Percentiles rank a stretch among this genome's conserved stretches.
These are phyloP conservation scores for Adelges cooleyi DNA, from an alignment of 1,140 invertebrate species.

Conservation along the genomic window DNA sequence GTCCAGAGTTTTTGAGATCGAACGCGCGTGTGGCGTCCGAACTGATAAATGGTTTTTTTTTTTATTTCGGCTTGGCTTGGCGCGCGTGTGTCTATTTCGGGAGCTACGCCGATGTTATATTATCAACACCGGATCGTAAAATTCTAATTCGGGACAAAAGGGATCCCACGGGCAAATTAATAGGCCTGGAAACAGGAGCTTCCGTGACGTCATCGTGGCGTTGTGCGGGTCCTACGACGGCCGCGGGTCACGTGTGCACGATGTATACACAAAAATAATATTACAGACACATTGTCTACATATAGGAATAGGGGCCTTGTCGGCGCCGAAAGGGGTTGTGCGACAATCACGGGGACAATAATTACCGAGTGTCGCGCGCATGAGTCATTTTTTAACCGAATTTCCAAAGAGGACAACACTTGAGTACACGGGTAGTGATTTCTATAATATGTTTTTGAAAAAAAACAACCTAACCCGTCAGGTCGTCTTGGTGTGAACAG, in stretches of 20 bases:
- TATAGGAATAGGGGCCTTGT: not conserved
- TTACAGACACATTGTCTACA: not conserved
- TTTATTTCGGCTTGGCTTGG: constrained; percentile 1
- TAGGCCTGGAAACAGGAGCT: not conserved
- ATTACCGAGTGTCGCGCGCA: not conserved
- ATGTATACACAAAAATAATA: not conserved
- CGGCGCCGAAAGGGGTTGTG: not conserved
- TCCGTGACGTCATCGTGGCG: constrained; percentile 17
- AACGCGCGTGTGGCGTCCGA: not conserved
- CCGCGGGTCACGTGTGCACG: constrained; percentile 4
- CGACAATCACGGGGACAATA: constrained; percentile 19
- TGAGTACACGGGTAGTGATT: too few relatives aligned
- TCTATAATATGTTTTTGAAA: too few relatives aligned
- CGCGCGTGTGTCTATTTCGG: not conserved
- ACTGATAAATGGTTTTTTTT: constrained; percentile 5
- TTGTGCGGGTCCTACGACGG: not conserved
- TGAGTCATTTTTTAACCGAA: too few relatives aligned
- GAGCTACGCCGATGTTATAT: not conserved
- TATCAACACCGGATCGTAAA: too few relatives aligned
- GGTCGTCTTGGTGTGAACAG: too few relatives aligned
- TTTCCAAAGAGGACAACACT: too few relatives aligned
- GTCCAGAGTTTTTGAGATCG: constrained; percentile 7
- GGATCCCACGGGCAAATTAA: too few relatives aligned
- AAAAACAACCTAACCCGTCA: too few relatives aligned
- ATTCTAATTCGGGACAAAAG: not conserved